These are phyloP conservation scores for Aphaenogaster floridana DNA, from an alignment of 1,140 invertebrate species.

Conservation along the genomic window DNA sequence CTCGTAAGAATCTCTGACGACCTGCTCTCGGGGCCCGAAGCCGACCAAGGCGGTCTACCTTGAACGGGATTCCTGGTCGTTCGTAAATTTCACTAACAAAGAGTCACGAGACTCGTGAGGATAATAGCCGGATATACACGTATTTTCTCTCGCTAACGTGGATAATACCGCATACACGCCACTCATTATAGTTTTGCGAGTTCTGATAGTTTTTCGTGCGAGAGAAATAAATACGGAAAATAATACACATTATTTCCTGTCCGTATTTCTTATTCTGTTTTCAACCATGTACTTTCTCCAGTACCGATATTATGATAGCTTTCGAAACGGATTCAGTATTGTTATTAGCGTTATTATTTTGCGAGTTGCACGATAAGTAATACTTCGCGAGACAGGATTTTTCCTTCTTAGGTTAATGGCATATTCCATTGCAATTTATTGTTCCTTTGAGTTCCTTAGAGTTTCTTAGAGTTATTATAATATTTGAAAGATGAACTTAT, in stretches of 20 bases:
- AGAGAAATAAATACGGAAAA: constrained; percentile 12
- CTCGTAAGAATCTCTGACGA: constrained; percentile 58
- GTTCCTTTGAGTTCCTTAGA: background rate
- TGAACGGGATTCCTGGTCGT: constrained; percentile 72
- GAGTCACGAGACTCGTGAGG: constrained; percentile 61
- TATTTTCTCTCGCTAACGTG: constrained; percentile 68
- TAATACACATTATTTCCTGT: background rate
- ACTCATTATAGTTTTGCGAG: constrained; percentile 15
- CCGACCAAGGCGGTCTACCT: constrained; percentile 67
- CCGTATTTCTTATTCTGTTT: background rate
- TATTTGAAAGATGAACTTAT: background rate
- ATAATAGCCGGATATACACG: constrained; percentile 72
- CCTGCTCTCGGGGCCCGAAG: constrained; percentile 54
- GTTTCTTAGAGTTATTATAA: background rate
- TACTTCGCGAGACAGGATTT: background rate
- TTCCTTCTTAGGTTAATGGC: constrained; percentile 24
- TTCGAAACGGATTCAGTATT: background rate
- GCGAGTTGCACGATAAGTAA: background rate
- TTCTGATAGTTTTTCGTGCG: constrained; percentile 21
- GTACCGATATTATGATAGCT: background rate
- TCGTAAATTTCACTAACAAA: constrained; percentile 75
- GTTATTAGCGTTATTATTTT: constrained; percentile 14
- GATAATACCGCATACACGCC: constrained; percentile 30
- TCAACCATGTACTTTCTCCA: constrained; percentile 16
- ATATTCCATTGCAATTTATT: background rate